These are phyloP conservation scores for Tychaedon coryphoeus DNA, from an alignment of 2,113 vertebrate species.

Conservation along the genomic window DNA sequence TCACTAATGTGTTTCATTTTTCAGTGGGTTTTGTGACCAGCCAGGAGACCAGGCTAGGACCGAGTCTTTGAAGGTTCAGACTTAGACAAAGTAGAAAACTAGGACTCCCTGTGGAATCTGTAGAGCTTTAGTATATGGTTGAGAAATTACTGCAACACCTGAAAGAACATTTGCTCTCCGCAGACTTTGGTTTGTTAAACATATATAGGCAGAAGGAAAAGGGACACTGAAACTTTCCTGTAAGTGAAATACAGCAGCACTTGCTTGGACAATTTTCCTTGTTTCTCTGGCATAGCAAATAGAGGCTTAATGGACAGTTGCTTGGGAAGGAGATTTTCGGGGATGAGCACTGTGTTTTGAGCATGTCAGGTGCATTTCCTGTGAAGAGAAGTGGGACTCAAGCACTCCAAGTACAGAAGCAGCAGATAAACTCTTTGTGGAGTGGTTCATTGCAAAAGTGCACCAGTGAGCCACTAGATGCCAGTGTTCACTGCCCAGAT, in stretches of 20 bases:
- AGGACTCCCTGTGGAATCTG: background rate
- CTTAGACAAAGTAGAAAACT: background rate
- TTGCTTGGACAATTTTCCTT: background rate
- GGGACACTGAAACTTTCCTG: background rate
- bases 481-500: background rate
- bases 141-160: background rate
- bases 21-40: background rate
- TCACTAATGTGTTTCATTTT: background rate
- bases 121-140: background rate
- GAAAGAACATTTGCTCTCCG: background rate
- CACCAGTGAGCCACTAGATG: background rate
- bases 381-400: background rate
- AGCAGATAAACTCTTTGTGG: background rate
- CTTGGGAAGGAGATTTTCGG: background rate
- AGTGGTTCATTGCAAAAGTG: background rate
- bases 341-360: background rate
- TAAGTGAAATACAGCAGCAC: background rate
- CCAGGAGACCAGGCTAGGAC: background rate
- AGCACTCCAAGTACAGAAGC: background rate
- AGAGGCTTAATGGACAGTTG: background rate
- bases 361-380: fast-evolving
- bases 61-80: background rate
- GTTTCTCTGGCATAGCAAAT: background rate
- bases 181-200: background rate
- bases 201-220: background rate